Conservation (phyloP, 1,140 invertebrate species). For the Ganaspis sp. region DNA sequence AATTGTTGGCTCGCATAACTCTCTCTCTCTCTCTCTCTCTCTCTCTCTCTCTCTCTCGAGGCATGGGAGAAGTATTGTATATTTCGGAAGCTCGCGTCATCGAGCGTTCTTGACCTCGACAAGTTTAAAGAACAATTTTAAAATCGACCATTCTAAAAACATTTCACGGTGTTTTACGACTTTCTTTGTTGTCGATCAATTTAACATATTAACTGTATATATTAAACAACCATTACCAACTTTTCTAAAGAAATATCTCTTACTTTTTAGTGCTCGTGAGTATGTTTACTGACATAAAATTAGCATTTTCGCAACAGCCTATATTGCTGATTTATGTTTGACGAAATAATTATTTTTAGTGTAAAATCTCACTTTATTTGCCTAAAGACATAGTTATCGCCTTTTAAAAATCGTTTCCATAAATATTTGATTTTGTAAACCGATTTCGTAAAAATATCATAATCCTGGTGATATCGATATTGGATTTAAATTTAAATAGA, state of each 20-base stretch:
- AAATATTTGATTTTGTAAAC: too few species aligned
- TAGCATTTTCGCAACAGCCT: too few species aligned
- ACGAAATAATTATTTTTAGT: too few species aligned
- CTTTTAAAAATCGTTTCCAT: too few species aligned
- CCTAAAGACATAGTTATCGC: too few species aligned
- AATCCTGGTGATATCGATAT: too few species aligned
- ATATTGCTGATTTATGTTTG: too few species aligned
- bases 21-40: neutral
- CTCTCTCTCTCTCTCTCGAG: constrained; percentile 20
- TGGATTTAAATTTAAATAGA: too few species aligned
- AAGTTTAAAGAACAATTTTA: constrained; percentile 33
- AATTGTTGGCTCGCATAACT: constrained; percentile 2
- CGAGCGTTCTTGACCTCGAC: constrained; percentile 41
- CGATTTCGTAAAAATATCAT: too few species aligned
- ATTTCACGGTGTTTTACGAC: constrained; percentile 1
- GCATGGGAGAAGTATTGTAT: constrained; percentile 9
- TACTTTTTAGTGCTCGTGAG: too few species aligned
- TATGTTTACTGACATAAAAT: too few species aligned
- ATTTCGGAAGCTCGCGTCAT: constrained; percentile 37
- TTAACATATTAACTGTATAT: neutral
- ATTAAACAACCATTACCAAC: neutral
- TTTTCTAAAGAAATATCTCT: neutral
- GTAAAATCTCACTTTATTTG: too few species aligned
- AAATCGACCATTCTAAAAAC: constrained; percentile 7
- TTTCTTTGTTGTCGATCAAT: neutral